A percentile compares a stretch with the other conserved stretches of the same genome.
Conservation (phyloP, 2,113 vertebrate species). For the Atractosteus spatula region DNA sequence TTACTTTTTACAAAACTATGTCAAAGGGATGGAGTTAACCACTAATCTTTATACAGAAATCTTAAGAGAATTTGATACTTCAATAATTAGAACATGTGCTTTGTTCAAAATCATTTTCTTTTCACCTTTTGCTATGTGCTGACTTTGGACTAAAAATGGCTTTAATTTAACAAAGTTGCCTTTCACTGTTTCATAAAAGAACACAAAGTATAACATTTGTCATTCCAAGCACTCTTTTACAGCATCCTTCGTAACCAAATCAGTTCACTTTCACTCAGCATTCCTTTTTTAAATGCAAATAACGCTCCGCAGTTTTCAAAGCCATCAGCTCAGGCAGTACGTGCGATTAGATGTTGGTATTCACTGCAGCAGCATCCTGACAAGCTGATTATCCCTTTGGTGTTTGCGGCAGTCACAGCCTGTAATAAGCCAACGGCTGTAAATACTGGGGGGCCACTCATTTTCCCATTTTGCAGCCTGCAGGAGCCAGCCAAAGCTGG, state of each 20-base stretch:
- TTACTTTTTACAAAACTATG: constrained; percentile 51
- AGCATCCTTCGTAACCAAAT: constrained; percentile 39
- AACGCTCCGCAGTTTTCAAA: constrained; percentile 35
- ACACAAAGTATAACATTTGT: constrained; percentile 45
- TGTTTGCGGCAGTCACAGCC: constrained; percentile 53
- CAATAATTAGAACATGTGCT: constrained; percentile 63
- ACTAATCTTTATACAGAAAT: constrained; percentile 31
- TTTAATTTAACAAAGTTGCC: background rate
- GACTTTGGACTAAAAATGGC: background rate
- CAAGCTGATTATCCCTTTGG: constrained; percentile 60
- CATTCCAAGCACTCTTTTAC: constrained; percentile 24
- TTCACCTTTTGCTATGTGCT: background rate
- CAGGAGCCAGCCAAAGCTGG: constrained; percentile 46
- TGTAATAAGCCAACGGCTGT: constrained; percentile 51
- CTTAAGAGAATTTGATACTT: constrained; percentile 53
- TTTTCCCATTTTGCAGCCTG: constrained; percentile 58
- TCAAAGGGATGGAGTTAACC: constrained; percentile 49
- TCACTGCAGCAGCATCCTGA: constrained; percentile 48
- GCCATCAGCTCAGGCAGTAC: constrained; percentile 42
- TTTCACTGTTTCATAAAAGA: constrained; percentile 2
- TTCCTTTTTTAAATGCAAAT: constrained; percentile 61
- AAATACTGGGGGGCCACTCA: constrained; percentile 51
- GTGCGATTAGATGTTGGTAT: constrained; percentile 55
- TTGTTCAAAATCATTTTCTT: constrained; percentile 38
- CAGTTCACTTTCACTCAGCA: constrained; percentile 34